Evolutionary conservation across 35 echinoderm and acorn worm species (phyloP).

Genomic region (Heliocidaris erythrogramma): DNA sequence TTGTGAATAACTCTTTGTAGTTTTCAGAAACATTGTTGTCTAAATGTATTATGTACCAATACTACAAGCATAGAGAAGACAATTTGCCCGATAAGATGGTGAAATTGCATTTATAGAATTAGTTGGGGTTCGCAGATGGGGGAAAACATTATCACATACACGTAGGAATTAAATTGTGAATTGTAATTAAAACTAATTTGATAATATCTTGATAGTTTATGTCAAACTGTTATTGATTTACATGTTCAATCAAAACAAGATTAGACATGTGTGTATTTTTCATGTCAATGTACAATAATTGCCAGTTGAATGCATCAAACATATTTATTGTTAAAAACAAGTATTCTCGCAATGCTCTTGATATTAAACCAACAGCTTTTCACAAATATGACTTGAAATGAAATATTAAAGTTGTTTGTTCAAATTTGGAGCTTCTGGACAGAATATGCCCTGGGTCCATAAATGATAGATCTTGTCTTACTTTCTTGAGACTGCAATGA

Average conservation of each 20-base stretch:
- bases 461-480: no score
- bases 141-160: background rate
- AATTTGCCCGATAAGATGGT: background rate
- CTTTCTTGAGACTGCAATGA: no score
- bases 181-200: background rate
- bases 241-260: background rate
- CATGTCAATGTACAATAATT: background rate
- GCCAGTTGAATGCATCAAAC: no score
- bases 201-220: background rate
- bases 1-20: background rate
- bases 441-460: no score
- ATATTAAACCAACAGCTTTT: background rate
- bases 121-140: background rate
- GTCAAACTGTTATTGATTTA: background rate
- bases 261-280: background rate
- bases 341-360: background rate
- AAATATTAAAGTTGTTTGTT: no score
- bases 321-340: no score
- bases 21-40: background rate
- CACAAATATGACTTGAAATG: no score
- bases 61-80: background rate
- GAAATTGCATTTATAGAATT: background rate
- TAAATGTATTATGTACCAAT: background rate
- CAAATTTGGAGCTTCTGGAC: no score
- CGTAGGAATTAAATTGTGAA: background rate